phyloP scores from a whole-genome alignment of 2,113 vertebrate species.

The Pagrus major region DNA sequence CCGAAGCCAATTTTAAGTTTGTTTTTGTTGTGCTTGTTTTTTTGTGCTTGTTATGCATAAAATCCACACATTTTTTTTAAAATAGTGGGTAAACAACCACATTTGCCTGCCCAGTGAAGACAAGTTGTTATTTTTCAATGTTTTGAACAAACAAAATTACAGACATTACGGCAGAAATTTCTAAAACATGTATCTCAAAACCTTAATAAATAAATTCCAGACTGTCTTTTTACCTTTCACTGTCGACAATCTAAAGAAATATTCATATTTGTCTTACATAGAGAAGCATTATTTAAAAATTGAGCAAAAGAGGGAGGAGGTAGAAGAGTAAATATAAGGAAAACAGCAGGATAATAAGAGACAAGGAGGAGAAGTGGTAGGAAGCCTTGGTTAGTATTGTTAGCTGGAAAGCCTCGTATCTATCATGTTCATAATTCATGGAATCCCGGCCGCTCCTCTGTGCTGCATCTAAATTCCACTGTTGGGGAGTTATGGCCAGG shows the following conservation, averaged over 20 bases:
- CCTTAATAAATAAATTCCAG: background rate
- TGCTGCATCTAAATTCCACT: conserved; percentile 62
- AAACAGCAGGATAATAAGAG: conserved; percentile 25
- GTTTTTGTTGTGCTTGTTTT: background rate
- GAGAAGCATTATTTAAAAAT: background rate
- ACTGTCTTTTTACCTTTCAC: background rate
- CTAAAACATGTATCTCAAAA: background rate
- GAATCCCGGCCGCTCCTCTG: conserved; percentile 39
- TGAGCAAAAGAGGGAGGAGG: background rate
- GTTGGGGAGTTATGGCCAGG: conserved; percentile 52
- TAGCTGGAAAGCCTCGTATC: conserved; percentile 48
- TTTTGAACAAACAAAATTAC: background rate
- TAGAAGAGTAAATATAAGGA: background rate
- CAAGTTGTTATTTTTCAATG: no score
- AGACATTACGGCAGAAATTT: background rate
- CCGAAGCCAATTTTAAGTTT: background rate
- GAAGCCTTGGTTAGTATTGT: conserved; percentile 35
- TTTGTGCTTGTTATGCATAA: background rate
- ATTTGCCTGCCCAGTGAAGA: background rate
- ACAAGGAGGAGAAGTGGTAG: conserved; percentile 9
- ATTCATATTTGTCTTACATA: background rate
- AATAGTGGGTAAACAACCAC: background rate
- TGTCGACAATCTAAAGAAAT: background rate
- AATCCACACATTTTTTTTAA: no score
- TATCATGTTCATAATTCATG: conserved; percentile 77